These are phyloP conservation scores for Ennomos fuscantarius DNA, from an alignment of 2,888 invertebrate genomes.

Conservation along the genomic window DNA sequence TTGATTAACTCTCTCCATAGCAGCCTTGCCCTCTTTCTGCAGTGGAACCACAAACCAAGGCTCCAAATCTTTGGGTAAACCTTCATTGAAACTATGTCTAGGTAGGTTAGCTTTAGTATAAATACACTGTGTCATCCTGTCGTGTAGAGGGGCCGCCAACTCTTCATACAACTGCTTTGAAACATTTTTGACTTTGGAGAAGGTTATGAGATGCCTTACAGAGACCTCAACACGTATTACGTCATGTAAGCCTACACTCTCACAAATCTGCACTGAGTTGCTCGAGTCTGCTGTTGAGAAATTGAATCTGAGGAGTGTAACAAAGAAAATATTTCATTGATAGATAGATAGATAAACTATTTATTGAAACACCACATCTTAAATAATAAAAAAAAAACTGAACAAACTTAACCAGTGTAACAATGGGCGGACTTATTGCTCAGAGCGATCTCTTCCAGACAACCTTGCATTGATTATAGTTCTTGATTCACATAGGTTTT, in stretches of 20 bases:
- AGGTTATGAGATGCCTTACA: conserved; percentile 89
- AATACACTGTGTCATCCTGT: conserved; percentile 96
- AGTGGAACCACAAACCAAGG: conserved; percentile 94
- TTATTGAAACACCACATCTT: too few relatives aligned
- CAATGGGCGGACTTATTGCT: too few relatives aligned
- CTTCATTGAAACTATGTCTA: conserved; percentile 88
- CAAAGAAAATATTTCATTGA: too few relatives aligned
- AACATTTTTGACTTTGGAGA: conserved; percentile 65
- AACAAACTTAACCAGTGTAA: too few relatives aligned
- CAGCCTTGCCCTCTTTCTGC: conserved; percentile 89
- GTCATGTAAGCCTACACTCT: conserved; percentile 90
- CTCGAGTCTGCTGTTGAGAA: conserved; percentile 98
- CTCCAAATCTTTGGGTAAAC: conserved; percentile 86
- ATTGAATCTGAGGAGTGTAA: conserved; percentile 88
- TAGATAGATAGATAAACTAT: too few relatives aligned
- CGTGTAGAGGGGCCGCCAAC: conserved; percentile 89
- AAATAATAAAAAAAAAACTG: too few relatives aligned
- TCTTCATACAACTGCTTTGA: conserved; percentile 66
- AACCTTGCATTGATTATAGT: too few relatives aligned
- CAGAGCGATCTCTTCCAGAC: too few relatives aligned
- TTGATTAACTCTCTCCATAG: conserved; percentile 92
- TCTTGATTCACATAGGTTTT: too few relatives aligned
- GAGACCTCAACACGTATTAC: conserved; percentile 93
- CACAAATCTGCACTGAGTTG: conserved; percentile 97
- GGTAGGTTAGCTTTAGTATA: conserved; percentile 89